Evolutionary conservation across 2,888 invertebrate species (phyloP).

Genomic region (Morpho deidamia): DNA sequence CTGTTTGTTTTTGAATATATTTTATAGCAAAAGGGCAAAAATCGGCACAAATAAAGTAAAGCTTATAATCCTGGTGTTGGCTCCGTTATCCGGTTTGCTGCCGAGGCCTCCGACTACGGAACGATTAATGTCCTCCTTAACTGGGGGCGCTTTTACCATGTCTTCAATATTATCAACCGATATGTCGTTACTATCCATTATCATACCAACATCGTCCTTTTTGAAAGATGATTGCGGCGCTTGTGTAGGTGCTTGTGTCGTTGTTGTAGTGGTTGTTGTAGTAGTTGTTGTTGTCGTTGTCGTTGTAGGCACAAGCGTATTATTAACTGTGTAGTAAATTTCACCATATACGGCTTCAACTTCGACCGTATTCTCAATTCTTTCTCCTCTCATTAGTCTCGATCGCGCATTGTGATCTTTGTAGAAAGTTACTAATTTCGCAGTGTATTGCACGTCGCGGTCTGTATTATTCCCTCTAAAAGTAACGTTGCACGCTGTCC

Average conservation of each 20-base stretch:
- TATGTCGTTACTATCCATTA: slow-evolving; percentile 49
- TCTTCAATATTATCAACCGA: slow-evolving; percentile 53
- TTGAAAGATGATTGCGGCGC: slow-evolving; percentile 74
- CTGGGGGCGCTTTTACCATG: slow-evolving; percentile 39
- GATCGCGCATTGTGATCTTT: slow-evolving; percentile 78
- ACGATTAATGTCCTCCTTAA: slow-evolving; percentile 55
- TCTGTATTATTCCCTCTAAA: slow-evolving; percentile 85
- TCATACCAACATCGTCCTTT: slow-evolving; percentile 57
- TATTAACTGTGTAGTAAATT: slow-evolving; percentile 86
- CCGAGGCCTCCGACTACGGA: slow-evolving; percentile 60
- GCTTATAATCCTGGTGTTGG: slow-evolving; percentile 37
- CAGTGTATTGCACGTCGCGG: slow-evolving; percentile 86
- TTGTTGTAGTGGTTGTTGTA: slow-evolving; percentile 79
- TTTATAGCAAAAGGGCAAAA: slow-evolving; percentile 55
- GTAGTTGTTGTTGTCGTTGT: slow-evolving; percentile 80
- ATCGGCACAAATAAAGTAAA: slow-evolving; percentile 47
- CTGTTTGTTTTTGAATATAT: slow-evolving; percentile 23
- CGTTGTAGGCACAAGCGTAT: slow-evolving; percentile 87
- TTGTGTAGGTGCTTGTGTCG: slow-evolving; percentile 69
- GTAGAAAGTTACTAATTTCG: slow-evolving; percentile 83
- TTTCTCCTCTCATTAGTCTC: slow-evolving; percentile 80
- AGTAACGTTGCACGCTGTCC: slow-evolving; percentile 90
- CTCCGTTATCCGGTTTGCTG: slow-evolving; percentile 40
- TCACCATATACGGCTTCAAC: slow-evolving; percentile 86
- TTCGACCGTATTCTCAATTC: slow-evolving; percentile 83